A percentile compares a stretch with the other conserved stretches of the same genome.
These are phyloP conservation scores for Dusona sp. DNA, from an alignment of 2,888 invertebrate genomes.

Conservation along the genomic window DNA sequence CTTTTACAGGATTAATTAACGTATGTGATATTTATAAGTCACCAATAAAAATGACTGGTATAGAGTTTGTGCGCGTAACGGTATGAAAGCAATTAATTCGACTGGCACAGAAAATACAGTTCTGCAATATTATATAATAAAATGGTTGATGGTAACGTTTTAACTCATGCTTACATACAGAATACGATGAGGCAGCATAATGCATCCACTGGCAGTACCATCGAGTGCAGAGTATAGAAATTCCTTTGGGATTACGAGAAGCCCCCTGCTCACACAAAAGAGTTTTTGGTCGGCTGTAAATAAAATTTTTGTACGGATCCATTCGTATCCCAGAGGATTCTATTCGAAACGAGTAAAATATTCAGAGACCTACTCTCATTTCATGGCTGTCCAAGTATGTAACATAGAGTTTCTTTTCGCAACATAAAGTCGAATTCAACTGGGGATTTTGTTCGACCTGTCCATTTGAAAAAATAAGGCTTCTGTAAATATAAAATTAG, in stretches of 20 bases:
- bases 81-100: slow-evolving; percentile 28
- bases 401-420: slow-evolving; percentile 2
- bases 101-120: slow-evolving; percentile 4
- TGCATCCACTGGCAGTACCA: slow-evolving; percentile 42
- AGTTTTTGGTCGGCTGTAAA: slow-evolving; percentile 36
- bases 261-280: slow-evolving; percentile 21
- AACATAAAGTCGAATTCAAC: not conserved
- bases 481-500: not conserved
- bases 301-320: slow-evolving; percentile 50
- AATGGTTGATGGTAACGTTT: slow-evolving; percentile 7
- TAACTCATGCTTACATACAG: not conserved
- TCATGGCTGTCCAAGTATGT: slow-evolving; percentile 34
- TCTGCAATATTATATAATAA: slow-evolving; percentile 17
- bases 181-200: slow-evolving; percentile 7
- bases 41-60: slow-evolving; percentile 29
- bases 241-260: slow-evolving; percentile 48
- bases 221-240: slow-evolving; percentile 26
- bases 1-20: slow-evolving; percentile 53
- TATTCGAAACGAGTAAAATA: slow-evolving; percentile 52
- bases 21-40: slow-evolving; percentile 22
- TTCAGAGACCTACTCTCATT: slow-evolving; percentile 56
- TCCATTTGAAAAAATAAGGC: not conserved
- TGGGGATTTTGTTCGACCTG: not conserved
- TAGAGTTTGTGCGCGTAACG: slow-evolving; percentile 12
- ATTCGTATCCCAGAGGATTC: slow-evolving; percentile 20